Evolutionary conservation across 2,113 vertebrate genomes (phyloP).

Genomic region (Suncus etruscus): DNA sequence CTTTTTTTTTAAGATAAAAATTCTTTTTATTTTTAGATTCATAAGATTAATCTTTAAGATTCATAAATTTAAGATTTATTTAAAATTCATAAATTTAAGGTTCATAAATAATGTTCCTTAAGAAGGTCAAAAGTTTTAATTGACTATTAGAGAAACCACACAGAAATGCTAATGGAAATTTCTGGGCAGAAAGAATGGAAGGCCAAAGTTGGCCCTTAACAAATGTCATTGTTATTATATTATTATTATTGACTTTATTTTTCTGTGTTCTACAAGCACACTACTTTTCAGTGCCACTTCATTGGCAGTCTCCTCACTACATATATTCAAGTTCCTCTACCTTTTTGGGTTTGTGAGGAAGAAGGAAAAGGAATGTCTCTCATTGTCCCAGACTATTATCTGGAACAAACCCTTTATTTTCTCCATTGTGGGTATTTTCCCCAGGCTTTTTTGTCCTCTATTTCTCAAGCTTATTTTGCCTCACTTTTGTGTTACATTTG

Average conservation of each 20-base stretch:
- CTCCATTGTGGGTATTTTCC: constrained; percentile 74
- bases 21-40: not conserved
- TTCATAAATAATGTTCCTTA: not conserved
- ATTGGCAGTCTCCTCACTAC: rapidly evolving
- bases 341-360: not conserved
- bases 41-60: not conserved
- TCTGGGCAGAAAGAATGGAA: not conserved
- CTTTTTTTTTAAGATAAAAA: not conserved
- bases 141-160: not conserved
- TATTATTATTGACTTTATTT: not conserved
- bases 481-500: constrained; percentile 74
- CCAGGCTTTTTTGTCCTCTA: constrained; percentile 74
- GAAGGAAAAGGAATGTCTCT: not conserved
- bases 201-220: not conserved
- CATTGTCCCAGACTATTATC: constrained; percentile 67
- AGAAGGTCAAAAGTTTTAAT: not conserved
- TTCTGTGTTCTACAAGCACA: not conserved
- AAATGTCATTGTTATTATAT: not conserved
- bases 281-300: not conserved
- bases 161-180: not conserved
- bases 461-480: constrained; percentile 64
- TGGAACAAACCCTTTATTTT: constrained; percentile 68
- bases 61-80: no score
- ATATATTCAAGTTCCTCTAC: not conserved
- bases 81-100: no score